These are phyloP conservation scores for Danaus melanippus DNA, from an alignment of 1,140 invertebrate species.

Conservation along the genomic window DNA sequence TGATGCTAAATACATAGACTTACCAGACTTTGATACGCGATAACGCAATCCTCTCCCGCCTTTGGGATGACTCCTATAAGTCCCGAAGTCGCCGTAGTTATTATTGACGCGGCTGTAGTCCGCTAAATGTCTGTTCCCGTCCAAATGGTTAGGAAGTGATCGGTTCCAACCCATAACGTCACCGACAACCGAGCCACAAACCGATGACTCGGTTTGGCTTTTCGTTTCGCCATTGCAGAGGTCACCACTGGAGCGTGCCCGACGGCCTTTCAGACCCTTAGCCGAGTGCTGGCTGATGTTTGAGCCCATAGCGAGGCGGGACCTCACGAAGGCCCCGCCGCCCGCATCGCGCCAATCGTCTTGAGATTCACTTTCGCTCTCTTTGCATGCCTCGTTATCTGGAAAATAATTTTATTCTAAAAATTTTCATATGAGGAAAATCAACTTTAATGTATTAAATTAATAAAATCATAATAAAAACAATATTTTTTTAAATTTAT, in stretches of 20 bases:
- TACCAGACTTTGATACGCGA: slow-evolving; percentile 66
- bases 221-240: slow-evolving; percentile 81
- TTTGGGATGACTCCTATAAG: slow-evolving; percentile 74
- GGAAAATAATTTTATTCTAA: slow-evolving; percentile 17
- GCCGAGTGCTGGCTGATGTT: slow-evolving; percentile 81
- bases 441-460: no score
- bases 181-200: slow-evolving; percentile 63
- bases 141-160: slow-evolving; percentile 81
- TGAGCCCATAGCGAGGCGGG: slow-evolving; percentile 77
- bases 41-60: slow-evolving; percentile 66
- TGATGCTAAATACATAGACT: slow-evolving; percentile 24
- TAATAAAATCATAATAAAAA: no score
- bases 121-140: slow-evolving; percentile 74
- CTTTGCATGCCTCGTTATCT: slow-evolving; percentile 36
- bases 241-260: slow-evolving; percentile 80
- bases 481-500: no score
- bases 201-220: slow-evolving; percentile 77
- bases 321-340: slow-evolving; percentile 60
- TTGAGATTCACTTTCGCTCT: slow-evolving; percentile 29
- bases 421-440: no score
- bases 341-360: slow-evolving; percentile 47
- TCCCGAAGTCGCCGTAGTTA: slow-evolving; percentile 74
- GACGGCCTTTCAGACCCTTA: slow-evolving; percentile 77
- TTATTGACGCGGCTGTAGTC: slow-evolving; percentile 76
- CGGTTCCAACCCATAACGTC: slow-evolving; percentile 66